These are phyloP conservation scores for Rhagoletis pomonella DNA, from an alignment of 1,140 invertebrate genomes.

Conservation along the genomic window DNA sequence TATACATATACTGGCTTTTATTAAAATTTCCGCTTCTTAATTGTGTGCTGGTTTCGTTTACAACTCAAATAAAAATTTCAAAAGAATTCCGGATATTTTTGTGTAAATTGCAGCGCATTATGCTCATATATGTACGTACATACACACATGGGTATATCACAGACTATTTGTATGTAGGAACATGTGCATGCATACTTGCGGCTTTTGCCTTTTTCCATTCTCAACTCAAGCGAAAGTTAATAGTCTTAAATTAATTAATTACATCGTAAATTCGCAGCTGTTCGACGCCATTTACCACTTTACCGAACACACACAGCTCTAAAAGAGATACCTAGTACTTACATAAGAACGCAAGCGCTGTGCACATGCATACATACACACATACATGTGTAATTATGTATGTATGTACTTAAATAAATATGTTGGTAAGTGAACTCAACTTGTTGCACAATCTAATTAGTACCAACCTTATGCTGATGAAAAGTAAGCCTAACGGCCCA, in stretches of 20 bases:
- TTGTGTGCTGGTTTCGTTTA: too few relatives aligned
- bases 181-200: not conserved
- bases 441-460: slow-evolving; percentile 41
- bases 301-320: not conserved
- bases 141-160: not conserved
- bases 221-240: slow-evolving; percentile 34
- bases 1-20: too few relatives aligned
- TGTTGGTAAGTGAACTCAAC: not conserved
- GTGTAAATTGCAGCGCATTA: too few relatives aligned
- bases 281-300: not conserved
- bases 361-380: not conserved
- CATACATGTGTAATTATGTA: not conserved
- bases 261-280: not conserved
- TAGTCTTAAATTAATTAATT: slow-evolving; percentile 35
- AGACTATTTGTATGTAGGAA: not conserved
- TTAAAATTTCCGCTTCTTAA: too few relatives aligned
- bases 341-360: not conserved
- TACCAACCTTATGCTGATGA: slow-evolving; percentile 23
- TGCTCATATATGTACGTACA: not conserved
- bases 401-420: not conserved
- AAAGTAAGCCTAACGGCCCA: not conserved
- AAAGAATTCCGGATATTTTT: too few relatives aligned
- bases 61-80: too few relatives aligned
- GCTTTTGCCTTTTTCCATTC: slow-evolving; percentile 1
- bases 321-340: not conserved